These are phyloP conservation scores for Psittacara wagleri DNA, from an alignment of 2,113 vertebrate genomes.

Conservation along the genomic window DNA sequence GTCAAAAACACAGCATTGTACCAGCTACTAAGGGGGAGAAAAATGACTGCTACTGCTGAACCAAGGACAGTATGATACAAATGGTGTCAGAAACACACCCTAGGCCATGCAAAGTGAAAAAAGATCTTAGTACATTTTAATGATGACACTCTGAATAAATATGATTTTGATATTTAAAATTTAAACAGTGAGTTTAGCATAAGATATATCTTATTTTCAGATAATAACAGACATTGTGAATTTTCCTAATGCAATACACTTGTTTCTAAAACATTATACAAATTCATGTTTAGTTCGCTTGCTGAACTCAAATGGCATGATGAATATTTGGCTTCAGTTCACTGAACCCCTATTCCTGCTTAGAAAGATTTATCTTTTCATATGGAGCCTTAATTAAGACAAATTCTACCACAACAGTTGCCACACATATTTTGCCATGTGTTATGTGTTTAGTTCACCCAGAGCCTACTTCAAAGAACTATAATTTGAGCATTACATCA, in stretches of 20 bases:
- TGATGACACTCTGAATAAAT: neutral
- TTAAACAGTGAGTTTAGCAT: constrained; percentile 10
- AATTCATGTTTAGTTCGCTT: constrained; percentile 46
- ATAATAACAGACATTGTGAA: neutral
- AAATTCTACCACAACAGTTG: constrained; percentile 64
- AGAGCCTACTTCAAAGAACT: constrained; percentile 66
- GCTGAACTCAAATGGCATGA: constrained; percentile 35
- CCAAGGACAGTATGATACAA: neutral
- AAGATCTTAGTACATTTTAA: neutral
- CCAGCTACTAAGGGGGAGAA: too few species aligned
- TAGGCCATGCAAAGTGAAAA: neutral
- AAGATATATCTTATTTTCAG: neutral
- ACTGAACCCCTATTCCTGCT: constrained; percentile 41
- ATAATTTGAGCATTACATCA: constrained; percentile 71
- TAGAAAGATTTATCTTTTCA: constrained; percentile 70
- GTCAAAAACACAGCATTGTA: too few species aligned
- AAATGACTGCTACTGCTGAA: too few species aligned
- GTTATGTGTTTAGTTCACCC: constrained; percentile 55
- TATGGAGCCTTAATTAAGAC: constrained; percentile 65
- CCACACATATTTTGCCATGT: constrained; percentile 66
- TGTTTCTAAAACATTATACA: constrained; percentile 41
- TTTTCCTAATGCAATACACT: constrained; percentile 30
- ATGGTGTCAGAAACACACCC: neutral
- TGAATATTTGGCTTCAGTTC: constrained; percentile 59
- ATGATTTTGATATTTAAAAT: neutral